phyloP scores from a whole-genome alignment of 2,888 invertebrate genomes.

The Drosophila mulleri region DNA sequence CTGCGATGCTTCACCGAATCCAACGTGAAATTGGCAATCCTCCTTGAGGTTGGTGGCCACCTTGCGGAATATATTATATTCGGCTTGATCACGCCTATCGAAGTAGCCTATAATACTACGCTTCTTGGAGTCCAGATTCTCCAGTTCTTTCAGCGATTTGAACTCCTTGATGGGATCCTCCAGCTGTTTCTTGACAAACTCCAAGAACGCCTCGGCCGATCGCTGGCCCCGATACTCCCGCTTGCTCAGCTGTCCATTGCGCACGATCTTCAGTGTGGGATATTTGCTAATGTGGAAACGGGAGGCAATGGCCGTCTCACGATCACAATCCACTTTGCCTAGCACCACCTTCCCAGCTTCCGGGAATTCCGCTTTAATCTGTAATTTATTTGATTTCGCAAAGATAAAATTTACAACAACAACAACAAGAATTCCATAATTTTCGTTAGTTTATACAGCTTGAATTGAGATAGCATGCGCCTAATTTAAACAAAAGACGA shows the following conservation, averaged over 20 bases:
- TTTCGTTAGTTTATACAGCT: conserved; percentile 21
- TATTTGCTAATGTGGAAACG: conserved; percentile 99
- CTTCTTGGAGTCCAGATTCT: conserved; percentile 91
- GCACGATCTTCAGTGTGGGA: conserved; percentile 97
- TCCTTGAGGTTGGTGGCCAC: conserved; percentile 96
- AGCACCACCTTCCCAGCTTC: conserved; percentile 94
- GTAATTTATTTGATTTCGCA: not conserved
- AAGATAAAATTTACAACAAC: not conserved
- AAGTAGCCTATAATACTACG: conserved; percentile 96
- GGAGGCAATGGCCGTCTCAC: conserved; percentile 93
- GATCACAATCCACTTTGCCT: conserved; percentile 99
- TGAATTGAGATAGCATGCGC: not conserved
- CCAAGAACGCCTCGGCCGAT: conserved; percentile 95
- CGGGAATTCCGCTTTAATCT: conserved; percentile 89
- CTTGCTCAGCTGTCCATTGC: conserved; percentile 95
- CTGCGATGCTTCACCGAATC: conserved; percentile 92
- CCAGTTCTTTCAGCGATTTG: conserved; percentile 89
- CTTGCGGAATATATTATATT: conserved; percentile 92
- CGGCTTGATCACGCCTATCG: conserved; percentile 91
- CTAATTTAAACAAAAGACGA: conserved; percentile 1
- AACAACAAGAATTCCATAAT: not conserved
- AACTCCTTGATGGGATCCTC: conserved; percentile 94
- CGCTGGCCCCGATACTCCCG: conserved; percentile 96
- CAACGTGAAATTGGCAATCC: conserved; percentile 97
- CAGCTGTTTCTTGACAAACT: conserved; percentile 95